Percentiles rank a stretch among this genome's conserved stretches.
Evolutionary conservation across 2,113 vertebrate genomes (phyloP).

Genomic region (Canis aureus): DNA sequence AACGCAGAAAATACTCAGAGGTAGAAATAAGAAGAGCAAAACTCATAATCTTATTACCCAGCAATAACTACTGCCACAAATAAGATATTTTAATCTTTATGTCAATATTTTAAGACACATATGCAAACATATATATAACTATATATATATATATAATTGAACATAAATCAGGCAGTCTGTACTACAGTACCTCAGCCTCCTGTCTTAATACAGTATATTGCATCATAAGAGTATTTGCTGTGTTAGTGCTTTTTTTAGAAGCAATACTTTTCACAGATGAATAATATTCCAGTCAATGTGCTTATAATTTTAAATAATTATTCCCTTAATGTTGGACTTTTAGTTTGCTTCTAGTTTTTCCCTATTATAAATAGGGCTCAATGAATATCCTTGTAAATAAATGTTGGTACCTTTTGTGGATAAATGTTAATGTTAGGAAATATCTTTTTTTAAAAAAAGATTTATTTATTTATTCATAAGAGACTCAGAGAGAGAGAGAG

Average conservation of each 20-base stretch:
- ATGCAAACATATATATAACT: neutral
- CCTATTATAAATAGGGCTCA: neutral
- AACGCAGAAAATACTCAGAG: neutral
- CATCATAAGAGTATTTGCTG: neutral
- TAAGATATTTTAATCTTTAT: too few relatives aligned
- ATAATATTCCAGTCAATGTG: neutral
- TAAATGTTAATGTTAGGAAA: neutral
- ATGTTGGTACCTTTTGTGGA: neutral
- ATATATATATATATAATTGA: neutral
- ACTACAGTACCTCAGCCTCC: neutral
- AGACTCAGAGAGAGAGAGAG: too few relatives aligned
- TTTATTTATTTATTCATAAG: too few relatives aligned
- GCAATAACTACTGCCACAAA: neutral
- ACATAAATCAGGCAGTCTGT: neutral
- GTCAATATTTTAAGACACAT: neutral
- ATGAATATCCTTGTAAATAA: neutral
- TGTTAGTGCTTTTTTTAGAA: neutral
- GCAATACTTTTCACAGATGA: neutral
- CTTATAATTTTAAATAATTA: neutral
- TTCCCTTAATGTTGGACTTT: neutral
- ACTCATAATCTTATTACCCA: neutral
- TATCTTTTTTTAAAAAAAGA: neutral
- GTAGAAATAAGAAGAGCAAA: slow-evolving; percentile 5
- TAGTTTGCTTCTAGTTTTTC: neutral
- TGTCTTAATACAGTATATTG: neutral